A percentile compares a stretch with the other conserved stretches of the same genome.
Evolutionary conservation across 1,140 invertebrate genomes (phyloP).

Genomic region (Xylocopa sonorina): DNA sequence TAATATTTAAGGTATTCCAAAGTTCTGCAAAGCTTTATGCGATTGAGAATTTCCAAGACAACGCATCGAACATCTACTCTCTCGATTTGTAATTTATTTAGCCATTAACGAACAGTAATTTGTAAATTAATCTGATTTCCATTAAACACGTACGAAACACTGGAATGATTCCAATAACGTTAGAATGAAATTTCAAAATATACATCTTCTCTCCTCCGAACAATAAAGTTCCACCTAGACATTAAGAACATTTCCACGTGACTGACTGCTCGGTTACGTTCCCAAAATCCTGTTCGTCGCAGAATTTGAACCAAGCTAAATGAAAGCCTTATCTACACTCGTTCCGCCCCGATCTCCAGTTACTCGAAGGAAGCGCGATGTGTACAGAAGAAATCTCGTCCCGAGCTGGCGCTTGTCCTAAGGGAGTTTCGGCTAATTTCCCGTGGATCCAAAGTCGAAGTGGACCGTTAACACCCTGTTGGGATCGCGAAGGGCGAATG

Average conservation of each 20-base stretch:
- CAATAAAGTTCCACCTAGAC: too few relatives aligned
- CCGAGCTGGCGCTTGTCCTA: slow-evolving; percentile 48
- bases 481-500: slow-evolving; percentile 33
- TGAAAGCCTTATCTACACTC: slow-evolving; percentile 48
- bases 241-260: neutral
- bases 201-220: too few relatives aligned
- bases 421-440: slow-evolving; percentile 68
- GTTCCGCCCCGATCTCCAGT: slow-evolving; percentile 19
- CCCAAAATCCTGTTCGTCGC: slow-evolving; percentile 7
- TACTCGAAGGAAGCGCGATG: slow-evolving; percentile 32
- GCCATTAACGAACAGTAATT: neutral
- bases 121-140: too few relatives aligned
- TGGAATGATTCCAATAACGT: too few relatives aligned
- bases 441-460: slow-evolving; percentile 65
- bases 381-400: slow-evolving; percentile 47
- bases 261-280: slow-evolving; percentile 3
- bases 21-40: slow-evolving; percentile 6
- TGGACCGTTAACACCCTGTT: slow-evolving; percentile 67
- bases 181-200: too few relatives aligned
- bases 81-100: neutral
- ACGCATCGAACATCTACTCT: neutral
- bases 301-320: neutral
- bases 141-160: neutral
- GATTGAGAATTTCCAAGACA: slow-evolving; percentile 16
- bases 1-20: slow-evolving; percentile 39